Evolutionary conservation across 2,113 vertebrate genomes (phyloP).

Genomic region (Urocynchramus pylzowi): DNA sequence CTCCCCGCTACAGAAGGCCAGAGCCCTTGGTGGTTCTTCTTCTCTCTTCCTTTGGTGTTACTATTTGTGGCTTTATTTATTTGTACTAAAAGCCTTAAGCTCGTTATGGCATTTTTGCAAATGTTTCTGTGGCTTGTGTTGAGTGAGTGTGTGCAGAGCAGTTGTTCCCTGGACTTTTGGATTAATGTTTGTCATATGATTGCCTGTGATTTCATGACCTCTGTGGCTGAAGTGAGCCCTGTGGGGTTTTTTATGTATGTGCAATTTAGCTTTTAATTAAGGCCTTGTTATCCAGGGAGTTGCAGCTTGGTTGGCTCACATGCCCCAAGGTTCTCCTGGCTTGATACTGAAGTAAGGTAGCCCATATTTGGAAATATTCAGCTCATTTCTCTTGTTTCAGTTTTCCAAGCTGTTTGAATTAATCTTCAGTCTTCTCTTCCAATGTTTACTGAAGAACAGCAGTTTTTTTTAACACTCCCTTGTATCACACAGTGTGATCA

Average conservation of each 20-base stretch:
- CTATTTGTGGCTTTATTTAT: constrained; percentile 64
- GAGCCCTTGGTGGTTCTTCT: constrained; percentile 4
- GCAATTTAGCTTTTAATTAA: constrained; percentile 63
- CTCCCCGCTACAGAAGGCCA: not conserved
- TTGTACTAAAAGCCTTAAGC: constrained; percentile 42
- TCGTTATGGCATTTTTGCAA: constrained; percentile 21
- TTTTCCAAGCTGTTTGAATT: constrained; percentile 56
- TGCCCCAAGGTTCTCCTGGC: constrained; percentile 29
- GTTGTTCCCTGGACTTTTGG: constrained; percentile 38
- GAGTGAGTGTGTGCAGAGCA: constrained; percentile 51
- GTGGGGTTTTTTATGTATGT: constrained; percentile 28
- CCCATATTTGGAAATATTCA: constrained; percentile 54
- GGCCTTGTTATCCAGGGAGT: constrained; percentile 37
- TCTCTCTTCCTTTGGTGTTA: constrained; percentile 24
- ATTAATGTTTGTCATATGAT: constrained; percentile 52
- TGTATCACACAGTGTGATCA: constrained; percentile 56
- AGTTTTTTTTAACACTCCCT: constrained; percentile 58
- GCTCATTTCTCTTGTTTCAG: constrained; percentile 38
- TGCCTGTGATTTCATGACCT: constrained; percentile 58
- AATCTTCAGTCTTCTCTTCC: constrained; percentile 61
- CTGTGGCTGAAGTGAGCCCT: constrained; percentile 32
- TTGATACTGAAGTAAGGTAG: constrained; percentile 36
- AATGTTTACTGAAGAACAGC: constrained; percentile 62
- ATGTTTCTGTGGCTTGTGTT: constrained; percentile 49
- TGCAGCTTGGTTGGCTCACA: not conserved